phyloP scores from a whole-genome alignment of 37 sponge, comb jelly and placozoan genomes.

The Cliona cf. orientalis region DNA sequence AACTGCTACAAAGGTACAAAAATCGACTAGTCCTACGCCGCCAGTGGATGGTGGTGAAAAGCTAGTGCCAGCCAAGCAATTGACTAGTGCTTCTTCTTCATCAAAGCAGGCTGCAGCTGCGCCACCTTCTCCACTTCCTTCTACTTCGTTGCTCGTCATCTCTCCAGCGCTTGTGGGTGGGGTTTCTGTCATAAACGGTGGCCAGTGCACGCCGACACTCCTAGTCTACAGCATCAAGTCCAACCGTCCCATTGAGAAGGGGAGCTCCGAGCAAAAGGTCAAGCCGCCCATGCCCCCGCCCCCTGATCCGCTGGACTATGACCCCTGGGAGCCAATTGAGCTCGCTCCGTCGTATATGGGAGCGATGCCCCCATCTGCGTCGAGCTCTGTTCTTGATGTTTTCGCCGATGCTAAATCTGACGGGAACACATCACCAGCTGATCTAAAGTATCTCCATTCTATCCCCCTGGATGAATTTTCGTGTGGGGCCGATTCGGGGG shows the following conservation, averaged over 20 bases:
- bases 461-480: constrained; percentile 2
- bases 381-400: no score
- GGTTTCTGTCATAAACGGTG: neutral
- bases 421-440: neutral
- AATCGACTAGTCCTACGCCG: no score
- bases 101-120: no score
- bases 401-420: no score
- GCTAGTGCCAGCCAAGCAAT: no score
- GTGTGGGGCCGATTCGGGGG: neutral
- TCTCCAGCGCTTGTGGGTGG: neutral
- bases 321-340: neutral
- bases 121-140: neutral
- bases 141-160: neutral
- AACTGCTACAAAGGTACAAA: no score
- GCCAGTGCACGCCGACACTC: neutral
- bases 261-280: neutral
- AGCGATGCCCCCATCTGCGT: neutral
- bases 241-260: neutral
- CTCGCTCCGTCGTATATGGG: neutral
- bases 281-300: no score
- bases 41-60: no score
- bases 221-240: neutral
- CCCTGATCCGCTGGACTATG: neutral
- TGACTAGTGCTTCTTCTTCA: no score
- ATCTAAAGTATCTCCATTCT: neutral